Evolutionary conservation across 2,797 vertebrate genomes (phyloP), one percentile per base, ranked within the genome.

Genomic region (Botia almorhae): DNA sequence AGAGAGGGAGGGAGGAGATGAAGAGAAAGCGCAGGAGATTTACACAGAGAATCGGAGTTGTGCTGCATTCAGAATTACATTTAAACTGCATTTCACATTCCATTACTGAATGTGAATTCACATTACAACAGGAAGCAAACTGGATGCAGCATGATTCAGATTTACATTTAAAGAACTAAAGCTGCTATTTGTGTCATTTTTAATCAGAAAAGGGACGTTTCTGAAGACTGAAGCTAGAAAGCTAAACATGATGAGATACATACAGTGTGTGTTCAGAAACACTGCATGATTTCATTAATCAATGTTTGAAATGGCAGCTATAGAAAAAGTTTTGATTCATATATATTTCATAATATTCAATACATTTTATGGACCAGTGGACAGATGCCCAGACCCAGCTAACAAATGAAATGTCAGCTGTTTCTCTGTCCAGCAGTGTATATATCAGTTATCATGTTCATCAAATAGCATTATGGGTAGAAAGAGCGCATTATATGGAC

Each of bases 21-120:
- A 70, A 55, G 48, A 21, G 48, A 46, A 71, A 64, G 53, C 71
- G 60, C 36, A 65, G 53, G 63, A 33, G 23, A 60, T 19, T 76
- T 65, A 43, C 12, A 55, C 2, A 1, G 55, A 60, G 56, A 60
- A 60, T 60, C 56, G 13, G 21, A 21, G 56, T 26, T 43, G 50
- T 36, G 73, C 43, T 51, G 13, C 29, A 23, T 76, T 65, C 48
- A 17, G 74, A 76, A 55, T 39, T 76, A 16, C 21, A 67, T 17
- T 39, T 16, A 67, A 2, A 11, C 17, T 21, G 4, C 6, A 7
- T 12, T 23, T 39, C 21, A 67, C 4, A 11, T 26, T 21, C 11
- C 6, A 7, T 12, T 23, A 0, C 36, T 61, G 71, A 74, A 61
- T 48, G 26, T 46, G 19, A 72, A 23, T 23, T 23, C 1, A 48